Base-by-base conservation (phyloP, 2,113 vertebrate genomes). In the Clinocottus analis region DNA sequence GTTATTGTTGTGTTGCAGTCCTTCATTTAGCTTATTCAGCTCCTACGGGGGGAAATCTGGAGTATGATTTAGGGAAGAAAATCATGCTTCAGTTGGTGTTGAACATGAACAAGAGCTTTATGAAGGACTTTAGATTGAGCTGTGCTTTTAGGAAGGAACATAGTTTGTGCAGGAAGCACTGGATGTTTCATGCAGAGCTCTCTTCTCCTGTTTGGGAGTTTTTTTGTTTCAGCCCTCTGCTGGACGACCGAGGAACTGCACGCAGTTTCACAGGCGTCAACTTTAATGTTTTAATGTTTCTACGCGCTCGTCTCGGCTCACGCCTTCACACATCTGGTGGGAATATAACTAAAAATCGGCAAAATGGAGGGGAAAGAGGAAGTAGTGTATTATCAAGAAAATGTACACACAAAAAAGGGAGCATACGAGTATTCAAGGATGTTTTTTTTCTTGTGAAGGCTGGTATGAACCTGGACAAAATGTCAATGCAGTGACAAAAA, bases 191-290 rank as follows among this genome's bases (percentile, higher is more conserved):
- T 75, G 17, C 27, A 27, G 12, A 69, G 31, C 21, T 68, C 14
- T 14, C 60, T 10, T n/a, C 0, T 10, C 43, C 23, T 72, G 55
- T 64, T 60, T 27, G 43, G 59, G 29, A 63, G 63, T 29, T 11
- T 7, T 37, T 77, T 59, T 53, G 51, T 33, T 59, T 47, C 29
- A 78, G 86, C 91, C 91, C 87, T 65, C 90, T 92, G 80, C 87
- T 93, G 91, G 90, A 0, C 51, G 81, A 67, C 69, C 56, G 49
- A 27, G 39, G 7, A 58, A 84, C 58, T 88, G 59, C 90, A 86
- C 35, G 43, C 25, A 60, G 19, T 4, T 17, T 35, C 67, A 47
- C 61, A 21, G 29, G 17, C 25, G 1, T 33, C 2, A 16, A 23
- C 21, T 19, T 31, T 1, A 41, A 16, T 29, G 27, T 67, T 71